These are phyloP conservation scores for Augochlorella aurata DNA, from an alignment of 2,888 invertebrate genomes.

Conservation along the genomic window DNA sequence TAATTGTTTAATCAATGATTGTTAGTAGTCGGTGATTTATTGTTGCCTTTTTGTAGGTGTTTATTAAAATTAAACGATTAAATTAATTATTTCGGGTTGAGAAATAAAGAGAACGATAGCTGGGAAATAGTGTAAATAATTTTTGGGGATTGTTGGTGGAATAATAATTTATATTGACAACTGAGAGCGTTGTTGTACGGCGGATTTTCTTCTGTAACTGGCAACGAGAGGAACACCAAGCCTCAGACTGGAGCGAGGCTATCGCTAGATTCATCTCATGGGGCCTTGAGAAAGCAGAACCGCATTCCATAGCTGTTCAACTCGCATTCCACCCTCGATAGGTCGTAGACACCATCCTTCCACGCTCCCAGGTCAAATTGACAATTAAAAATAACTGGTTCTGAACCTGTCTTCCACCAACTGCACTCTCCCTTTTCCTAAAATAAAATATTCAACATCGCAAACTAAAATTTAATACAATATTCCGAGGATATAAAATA, in stretches of 20 bases:
- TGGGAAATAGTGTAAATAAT: not conserved
- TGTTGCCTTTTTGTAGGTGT: too few species aligned
- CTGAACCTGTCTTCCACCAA: not conserved
- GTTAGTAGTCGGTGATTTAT: too few species aligned
- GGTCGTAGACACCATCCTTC: conserved; percentile 30
- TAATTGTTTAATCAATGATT: too few species aligned
- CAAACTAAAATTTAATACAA: too few species aligned
- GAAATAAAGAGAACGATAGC: not conserved
- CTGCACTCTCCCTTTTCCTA: not conserved
- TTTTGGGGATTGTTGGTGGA: not conserved
- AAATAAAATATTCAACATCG: not conserved
- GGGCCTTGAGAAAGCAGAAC: conserved; percentile 59
- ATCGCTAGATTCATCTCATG: conserved; percentile 56
- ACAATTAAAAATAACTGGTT: conserved; percentile 8
- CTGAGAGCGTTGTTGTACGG: not conserved
- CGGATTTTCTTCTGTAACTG: conserved; percentile 1
- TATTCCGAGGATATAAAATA: too few species aligned
- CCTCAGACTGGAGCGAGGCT: conserved; percentile 45
- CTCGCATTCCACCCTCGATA: conserved; percentile 51
- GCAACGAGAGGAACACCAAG: conserved; percentile 12
- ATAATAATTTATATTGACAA: not conserved
- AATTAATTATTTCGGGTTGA: not conserved
- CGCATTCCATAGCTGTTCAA: conserved; percentile 61
- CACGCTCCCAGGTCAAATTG: conserved; percentile 2
- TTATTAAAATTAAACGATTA: too few species aligned